A percentile compares a stretch with the other conserved stretches of the same genome.
Conservation (phyloP, 2,113 vertebrate genomes). For the Leptobrachium leishanense region DNA sequence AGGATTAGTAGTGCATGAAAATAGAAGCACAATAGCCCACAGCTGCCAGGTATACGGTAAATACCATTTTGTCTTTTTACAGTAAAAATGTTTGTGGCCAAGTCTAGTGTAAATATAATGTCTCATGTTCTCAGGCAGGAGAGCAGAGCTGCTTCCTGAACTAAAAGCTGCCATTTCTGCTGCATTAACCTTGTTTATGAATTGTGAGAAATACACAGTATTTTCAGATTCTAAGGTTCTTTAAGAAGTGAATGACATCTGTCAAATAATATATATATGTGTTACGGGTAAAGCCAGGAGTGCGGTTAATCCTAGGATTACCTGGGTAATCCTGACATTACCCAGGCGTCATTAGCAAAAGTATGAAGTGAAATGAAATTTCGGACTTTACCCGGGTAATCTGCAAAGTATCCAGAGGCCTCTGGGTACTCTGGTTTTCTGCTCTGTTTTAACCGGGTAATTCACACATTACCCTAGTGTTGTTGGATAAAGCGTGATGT, state of each 20-base stretch:
- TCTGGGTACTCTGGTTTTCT: too few relatives aligned
- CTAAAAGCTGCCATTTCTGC: neutral
- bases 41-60: slow-evolving; percentile 28
- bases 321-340: too few relatives aligned
- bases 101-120: slow-evolving; percentile 3
- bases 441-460: too few relatives aligned
- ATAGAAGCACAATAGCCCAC: neutral
- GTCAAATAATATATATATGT: too few relatives aligned
- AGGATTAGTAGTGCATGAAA: neutral
- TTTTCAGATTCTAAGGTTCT: neutral
- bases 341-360: too few relatives aligned
- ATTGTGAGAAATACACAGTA: neutral
- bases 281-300: too few relatives aligned
- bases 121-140: slow-evolving; percentile 20
- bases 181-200: neutral
- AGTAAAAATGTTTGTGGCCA: slow-evolving; percentile 25
- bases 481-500: too few relatives aligned
- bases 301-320: too few relatives aligned
- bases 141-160: slow-evolving; percentile 39
- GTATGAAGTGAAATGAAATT: too few relatives aligned
- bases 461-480: too few relatives aligned
- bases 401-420: too few relatives aligned
- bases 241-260: neutral
- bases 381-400: too few relatives aligned
- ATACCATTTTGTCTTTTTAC: slow-evolving; percentile 15